phyloP scores from a whole-genome alignment of 2,888 invertebrate species.

The Lithodes maja region DNA sequence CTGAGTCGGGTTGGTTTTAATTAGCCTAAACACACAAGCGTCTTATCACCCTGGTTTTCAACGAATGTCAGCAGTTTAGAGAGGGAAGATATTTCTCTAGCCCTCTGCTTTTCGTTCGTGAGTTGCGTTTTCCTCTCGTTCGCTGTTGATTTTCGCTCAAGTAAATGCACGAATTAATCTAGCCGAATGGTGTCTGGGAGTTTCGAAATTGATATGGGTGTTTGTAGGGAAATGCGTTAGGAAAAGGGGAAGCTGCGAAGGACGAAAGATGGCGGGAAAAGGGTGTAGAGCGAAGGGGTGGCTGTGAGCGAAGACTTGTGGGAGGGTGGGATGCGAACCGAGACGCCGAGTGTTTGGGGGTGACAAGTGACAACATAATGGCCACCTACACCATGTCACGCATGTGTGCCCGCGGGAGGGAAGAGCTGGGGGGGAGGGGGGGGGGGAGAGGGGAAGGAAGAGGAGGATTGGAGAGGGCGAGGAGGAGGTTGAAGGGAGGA shows the following conservation, averaged over 20 bases:
- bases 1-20: slow-evolving; percentile 23
- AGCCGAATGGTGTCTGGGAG: not conserved
- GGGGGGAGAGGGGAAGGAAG: not conserved
- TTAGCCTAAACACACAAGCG: slow-evolving; percentile 52
- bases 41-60: slow-evolving; percentile 37
- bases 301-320: not conserved
- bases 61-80: slow-evolving; percentile 39
- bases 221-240: not conserved
- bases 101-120: slow-evolving; percentile 7
- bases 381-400: slow-evolving; percentile 35
- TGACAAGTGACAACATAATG: slow-evolving; percentile 33
- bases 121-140: not conserved
- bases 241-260: not conserved
- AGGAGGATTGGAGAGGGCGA: not conserved
- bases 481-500: not conserved
- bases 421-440: not conserved
- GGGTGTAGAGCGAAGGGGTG: not conserved
- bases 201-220: not conserved
- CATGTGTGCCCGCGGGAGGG: slow-evolving; percentile 1
- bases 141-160: not conserved
- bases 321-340: slow-evolving; percentile 5
- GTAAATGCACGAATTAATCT: not conserved
- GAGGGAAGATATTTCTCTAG: slow-evolving; percentile 19
- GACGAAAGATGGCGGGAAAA: not conserved
- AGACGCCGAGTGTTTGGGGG: slow-evolving; percentile 1